A percentile compares a stretch with the other conserved stretches of the same genome.
Evolutionary conservation across 2,797 vertebrate genomes (phyloP).

Genomic region (Brachymystax lenok): DNA sequence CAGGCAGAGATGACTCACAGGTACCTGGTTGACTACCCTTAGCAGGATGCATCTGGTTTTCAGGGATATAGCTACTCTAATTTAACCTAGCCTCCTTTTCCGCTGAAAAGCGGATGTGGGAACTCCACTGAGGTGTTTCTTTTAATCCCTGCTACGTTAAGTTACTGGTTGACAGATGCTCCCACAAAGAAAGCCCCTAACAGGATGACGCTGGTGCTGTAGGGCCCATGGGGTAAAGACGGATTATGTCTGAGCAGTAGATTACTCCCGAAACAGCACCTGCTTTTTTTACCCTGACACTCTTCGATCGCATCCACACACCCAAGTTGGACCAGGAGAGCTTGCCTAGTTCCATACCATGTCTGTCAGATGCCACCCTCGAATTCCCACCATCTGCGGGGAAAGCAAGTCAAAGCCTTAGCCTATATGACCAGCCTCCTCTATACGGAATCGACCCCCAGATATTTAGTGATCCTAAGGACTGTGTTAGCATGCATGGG

Average conservation of each 20-base stretch:
- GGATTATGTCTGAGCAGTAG: slow-evolving; percentile 92
- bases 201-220: slow-evolving; percentile 82
- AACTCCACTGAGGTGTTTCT: too few relatives aligned
- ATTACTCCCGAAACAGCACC: slow-evolving; percentile 86
- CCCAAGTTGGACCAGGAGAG: background rate
- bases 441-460: slow-evolving; percentile 8
- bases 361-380: slow-evolving; percentile 17
- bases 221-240: slow-evolving; percentile 79
- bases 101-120: too few relatives aligned
- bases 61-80: too few relatives aligned
- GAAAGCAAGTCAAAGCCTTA: slow-evolving; percentile 14
- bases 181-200: slow-evolving; percentile 84
- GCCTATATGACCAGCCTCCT: slow-evolving; percentile 13
- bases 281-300: slow-evolving; percentile 73
- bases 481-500: slow-evolving; percentile 21
- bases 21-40: background rate
- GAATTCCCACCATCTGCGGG: slow-evolving; percentile 24
- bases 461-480: slow-evolving; percentile 13
- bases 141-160: too few relatives aligned
- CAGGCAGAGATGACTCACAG: background rate
- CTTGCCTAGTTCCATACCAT: background rate
- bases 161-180: slow-evolving; percentile 78
- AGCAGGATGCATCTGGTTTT: too few relatives aligned
- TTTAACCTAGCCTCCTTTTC: too few relatives aligned
- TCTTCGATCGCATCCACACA: slow-evolving; percentile 29